Evolutionary conservation across 1,140 invertebrate genomes (phyloP), one percentile per base, ranked within the genome.

Genomic region (Hydropsyche tenuis): DNA sequence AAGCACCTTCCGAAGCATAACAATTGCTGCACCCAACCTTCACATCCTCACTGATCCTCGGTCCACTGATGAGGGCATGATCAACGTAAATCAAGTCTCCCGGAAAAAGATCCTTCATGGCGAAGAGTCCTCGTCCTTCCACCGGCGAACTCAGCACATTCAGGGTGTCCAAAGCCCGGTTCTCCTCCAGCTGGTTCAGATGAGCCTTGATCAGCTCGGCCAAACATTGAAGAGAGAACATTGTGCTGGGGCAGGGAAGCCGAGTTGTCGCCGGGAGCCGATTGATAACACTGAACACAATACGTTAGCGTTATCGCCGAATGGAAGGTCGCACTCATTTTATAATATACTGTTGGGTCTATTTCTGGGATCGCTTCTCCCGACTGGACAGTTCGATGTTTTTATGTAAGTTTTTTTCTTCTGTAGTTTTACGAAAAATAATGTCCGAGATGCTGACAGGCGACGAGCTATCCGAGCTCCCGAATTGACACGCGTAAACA

Each of bases 41-140:
- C 70, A 85, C 81, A 74, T 79, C 84, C 75, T 77, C 75, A 73
- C 83, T 78, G 37, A 81, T 85, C 76, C 86, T 83, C 4, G 91
- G 90, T 0, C 91, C 91, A 27, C 88, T 79, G 14, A 93, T 82
- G 1, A 93, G 78, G 0, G 92, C 89, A 48, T 81, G 82, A 80
- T 93, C 92, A 0, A 87, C 82, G 76, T 91, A 91, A 12, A 94
- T 87, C 27, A 90, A 78, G 81, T 93, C 90, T 23, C 90, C 90
- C 4, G 83, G 75, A 16, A 80, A 77, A 12, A 93, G 90, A 75
- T 90, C 86, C 43, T 88, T 82, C 0, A 79, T 87, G 0, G 91
- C 90, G 69, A 92, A 87, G 9, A 93, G 73, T 12, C 91, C 91
- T 4, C 90, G 86, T 0, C 91, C 91, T 23, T 86, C 85, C 9